phyloP scores from a whole-genome alignment of 2,888 invertebrate genomes.

The Plagodis dolabraria region DNA sequence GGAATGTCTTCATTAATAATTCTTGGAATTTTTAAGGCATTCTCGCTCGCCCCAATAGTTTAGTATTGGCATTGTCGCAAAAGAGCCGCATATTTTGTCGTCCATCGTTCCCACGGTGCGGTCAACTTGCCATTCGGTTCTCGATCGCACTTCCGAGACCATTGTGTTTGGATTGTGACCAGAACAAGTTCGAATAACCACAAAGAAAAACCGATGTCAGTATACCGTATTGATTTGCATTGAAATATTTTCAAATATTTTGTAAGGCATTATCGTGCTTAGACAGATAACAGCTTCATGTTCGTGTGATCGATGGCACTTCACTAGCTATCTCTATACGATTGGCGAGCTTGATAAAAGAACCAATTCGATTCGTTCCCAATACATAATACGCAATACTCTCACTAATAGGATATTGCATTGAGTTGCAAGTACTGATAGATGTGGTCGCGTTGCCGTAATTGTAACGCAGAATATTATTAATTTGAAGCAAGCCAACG shows the following conservation, averaged over 20 bases:
- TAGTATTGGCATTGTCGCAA: slow-evolving; percentile 68
- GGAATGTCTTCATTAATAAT: slow-evolving; percentile 37
- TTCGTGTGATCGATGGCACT: slow-evolving; percentile 7
- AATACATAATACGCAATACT: slow-evolving; percentile 51
- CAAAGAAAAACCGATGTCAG: slow-evolving; percentile 13
- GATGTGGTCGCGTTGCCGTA: slow-evolving; percentile 54
- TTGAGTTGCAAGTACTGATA: slow-evolving; percentile 51
- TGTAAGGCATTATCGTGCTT: too few relatives aligned
- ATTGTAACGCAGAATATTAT: slow-evolving; percentile 57
- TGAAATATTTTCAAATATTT: too few relatives aligned
- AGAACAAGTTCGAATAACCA: slow-evolving; percentile 29
- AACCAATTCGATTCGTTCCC: slow-evolving; percentile 60
- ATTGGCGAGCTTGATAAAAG: slow-evolving; percentile 55
- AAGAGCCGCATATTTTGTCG: slow-evolving; percentile 72
- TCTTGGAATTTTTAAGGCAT: slow-evolving; percentile 38
- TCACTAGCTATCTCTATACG: slow-evolving; percentile 35
- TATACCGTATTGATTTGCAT: not conserved
- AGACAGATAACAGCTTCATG: too few relatives aligned
- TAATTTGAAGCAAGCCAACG: slow-evolving; percentile 68
- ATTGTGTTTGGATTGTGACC: slow-evolving; percentile 39
- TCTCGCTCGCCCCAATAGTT: slow-evolving; percentile 55
- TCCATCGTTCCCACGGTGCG: slow-evolving; percentile 66
- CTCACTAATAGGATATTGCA: slow-evolving; percentile 44
- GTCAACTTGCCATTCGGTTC: slow-evolving; percentile 43
- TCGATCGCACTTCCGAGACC: slow-evolving; percentile 41